Base-by-base conservation (phyloP, 1,140 invertebrate species). In the Trachymyrmex cornetzi region DNA sequence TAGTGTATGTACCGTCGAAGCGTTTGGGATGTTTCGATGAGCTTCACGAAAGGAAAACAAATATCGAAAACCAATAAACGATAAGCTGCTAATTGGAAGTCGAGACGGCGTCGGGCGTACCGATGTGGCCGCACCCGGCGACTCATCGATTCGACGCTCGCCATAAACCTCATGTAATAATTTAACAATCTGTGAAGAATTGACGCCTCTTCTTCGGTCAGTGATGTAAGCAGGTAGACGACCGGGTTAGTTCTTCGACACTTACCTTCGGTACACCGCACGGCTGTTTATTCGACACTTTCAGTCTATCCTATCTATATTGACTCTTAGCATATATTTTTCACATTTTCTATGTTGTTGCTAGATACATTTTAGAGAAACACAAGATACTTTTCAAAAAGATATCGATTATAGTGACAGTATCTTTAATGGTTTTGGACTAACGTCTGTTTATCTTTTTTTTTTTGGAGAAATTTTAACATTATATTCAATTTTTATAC, bases 61-160 rank as follows among this genome's bases (percentile, higher is more conserved):
- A 94, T 94, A 95, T 94, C 92, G 94, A 92, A 94, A 95, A 95
- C 91, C 93, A 93, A 93, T 94, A 94, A 94, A 93, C 92, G 94
- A 94, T 94, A 95, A 94, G 92, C 89, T 93, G 93, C 93, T 95
- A 95, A 95, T 95, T 95, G 93, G 93, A 89, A 93, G 92, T 88
- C 92, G 93, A 95, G 93, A 94, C 92, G 91, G 91, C 92, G 91
- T 87, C 92, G 91, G 71, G 53, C 63, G 44, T 84, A 48, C 64
- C 85, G 90, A 91, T 84, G 85, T 77, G 77, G 72, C 86, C 88
- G 22, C 84, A 66, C 87, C 44, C 64, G 74, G 57, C 85, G 77
- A 87, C 77, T 64, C 87, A 91, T 89, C 90, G 85, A 91, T 91
- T 89, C 55, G 75, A 87, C 85, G 86, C 85, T 91, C 75, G 90